Evolutionary conservation across 2,888 invertebrate genomes (phyloP), one percentile per base, ranked within the genome.

Genomic region (Cephus pulcher): DNA sequence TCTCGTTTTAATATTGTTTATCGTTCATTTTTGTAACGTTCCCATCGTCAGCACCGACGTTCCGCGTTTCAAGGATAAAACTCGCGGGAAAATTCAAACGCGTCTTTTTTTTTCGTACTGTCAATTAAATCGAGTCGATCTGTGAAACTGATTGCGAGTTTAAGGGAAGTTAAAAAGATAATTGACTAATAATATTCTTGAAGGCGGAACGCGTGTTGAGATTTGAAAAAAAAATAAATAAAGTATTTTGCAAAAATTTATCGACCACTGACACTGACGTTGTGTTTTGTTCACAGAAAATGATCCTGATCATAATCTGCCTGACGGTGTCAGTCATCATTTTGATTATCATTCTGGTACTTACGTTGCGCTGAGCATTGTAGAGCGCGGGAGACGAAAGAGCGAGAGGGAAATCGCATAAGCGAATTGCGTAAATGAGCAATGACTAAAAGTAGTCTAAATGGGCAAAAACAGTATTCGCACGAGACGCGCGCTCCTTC

Each of bases 241-340:
- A 75, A 68, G 32, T 9, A 34, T 78, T 71, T 77, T 33, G 70
- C 69, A 69, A 32, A 15, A 37, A 70, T 32, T 9, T 74, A 69
- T 35, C 71, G 70, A 74, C 69, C 73, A 82, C 82, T 86, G 79
- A 86, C 80, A 77, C 78, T 86, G 78, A 83, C 81, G 80, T 87
- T 89, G 82, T 89, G 82, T 90, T 91, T 89, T 92, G 90, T 92
- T 96, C 95, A 92, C 96, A 96, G 96, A 96, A 96, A 96, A 95
- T 95, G 95, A 95, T 96, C 95, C 95, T 96, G 95, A 96, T 96
- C 94, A 94, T 95, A 93, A 95, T 96, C 94, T 96, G 96, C 95
- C 94, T 96, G 93, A 93, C 95, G 92, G 93, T 96, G 93, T 94
- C 95, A 93, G 93, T 95, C 94, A 93, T 95, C 93, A 94, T 96